A percentile compares a stretch with the other conserved stretches of the same genome.
These are phyloP conservation scores for Rallus limicola DNA, from an alignment of 2,113 vertebrate species.

Conservation along the genomic window DNA sequence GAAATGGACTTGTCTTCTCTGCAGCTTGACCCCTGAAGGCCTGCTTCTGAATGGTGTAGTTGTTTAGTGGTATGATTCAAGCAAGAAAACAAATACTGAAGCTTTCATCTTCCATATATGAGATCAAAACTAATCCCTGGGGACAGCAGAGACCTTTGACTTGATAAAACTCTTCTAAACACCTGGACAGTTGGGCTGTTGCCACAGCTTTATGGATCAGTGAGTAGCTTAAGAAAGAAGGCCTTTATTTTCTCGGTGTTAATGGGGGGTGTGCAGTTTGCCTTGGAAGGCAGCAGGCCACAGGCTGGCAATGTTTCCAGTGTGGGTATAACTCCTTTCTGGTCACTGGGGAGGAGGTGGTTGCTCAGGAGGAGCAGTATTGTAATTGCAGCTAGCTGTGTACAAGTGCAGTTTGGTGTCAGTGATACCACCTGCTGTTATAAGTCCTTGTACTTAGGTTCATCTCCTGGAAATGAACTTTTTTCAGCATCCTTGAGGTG, in stretches of 20 bases:
- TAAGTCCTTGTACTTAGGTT: not conserved
- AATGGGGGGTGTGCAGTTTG: not conserved
- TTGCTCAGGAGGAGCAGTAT: not conserved
- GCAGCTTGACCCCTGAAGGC: not conserved
- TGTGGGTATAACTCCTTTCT: not conserved
- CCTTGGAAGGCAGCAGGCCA: not conserved
- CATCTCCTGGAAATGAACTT: not conserved
- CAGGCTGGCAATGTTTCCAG: not conserved
- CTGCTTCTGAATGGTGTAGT: not conserved
- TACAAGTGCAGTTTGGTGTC: not conserved
- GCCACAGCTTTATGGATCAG: not conserved
- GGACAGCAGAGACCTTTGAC: not conserved
- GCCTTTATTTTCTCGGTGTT: not conserved
- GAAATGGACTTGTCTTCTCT: not conserved
- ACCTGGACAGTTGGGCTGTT: not conserved
- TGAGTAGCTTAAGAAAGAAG: not conserved
- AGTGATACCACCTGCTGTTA: not conserved
- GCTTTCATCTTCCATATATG: not conserved
- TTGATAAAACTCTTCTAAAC: not conserved
- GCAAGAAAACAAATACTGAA: not conserved
- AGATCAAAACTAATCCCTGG: not conserved
- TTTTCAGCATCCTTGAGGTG: not conserved
- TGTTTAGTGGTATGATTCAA: not conserved
- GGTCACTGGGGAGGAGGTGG: not conserved
- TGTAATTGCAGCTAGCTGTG: not conserved